These are phyloP conservation scores for Siniperca chuatsi DNA, from an alignment of 2,113 vertebrate genomes.

Conservation along the genomic window DNA sequence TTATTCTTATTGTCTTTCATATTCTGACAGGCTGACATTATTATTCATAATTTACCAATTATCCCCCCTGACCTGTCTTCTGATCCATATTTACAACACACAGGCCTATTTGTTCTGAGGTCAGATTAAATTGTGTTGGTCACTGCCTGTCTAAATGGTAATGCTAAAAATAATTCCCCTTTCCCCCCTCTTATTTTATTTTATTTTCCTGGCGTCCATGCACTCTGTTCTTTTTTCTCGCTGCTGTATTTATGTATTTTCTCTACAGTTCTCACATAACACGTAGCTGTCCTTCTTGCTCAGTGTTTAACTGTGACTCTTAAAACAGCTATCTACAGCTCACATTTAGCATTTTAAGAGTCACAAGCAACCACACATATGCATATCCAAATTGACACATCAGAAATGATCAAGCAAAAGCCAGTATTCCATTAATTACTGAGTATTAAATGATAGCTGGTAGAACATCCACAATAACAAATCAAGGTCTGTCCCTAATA, in stretches of 20 bases:
- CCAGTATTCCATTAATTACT: conserved; percentile 2
- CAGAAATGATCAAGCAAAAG: conserved; percentile 20
- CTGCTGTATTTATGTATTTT: neutral
- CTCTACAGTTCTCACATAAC: conserved; percentile 6
- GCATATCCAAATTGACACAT: conserved; percentile 16
- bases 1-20: conserved; percentile 46
- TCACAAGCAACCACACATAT: neutral
- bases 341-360: conserved; percentile 5
- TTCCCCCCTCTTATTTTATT: neutral
- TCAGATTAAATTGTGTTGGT: conserved; percentile 64
- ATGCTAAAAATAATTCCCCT: conserved; percentile 53
- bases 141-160: conserved; percentile 54
- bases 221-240: conserved; percentile 17
- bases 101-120: conserved; percentile 52
- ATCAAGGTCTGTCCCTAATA: conserved; percentile 5
- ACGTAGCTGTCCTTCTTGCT: neutral
- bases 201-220: neutral
- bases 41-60: conserved; percentile 71
- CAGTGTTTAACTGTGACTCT: neutral
- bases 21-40: conserved; percentile 40
- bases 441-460: conserved; percentile 11
- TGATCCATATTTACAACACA: conserved; percentile 53
- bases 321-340: neutral
- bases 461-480: conserved; percentile 12
- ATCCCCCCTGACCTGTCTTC: conserved; percentile 49